Evolutionary conservation across 1,140 invertebrate species (phyloP).

Genomic region (Argopecten irradians): DNA sequence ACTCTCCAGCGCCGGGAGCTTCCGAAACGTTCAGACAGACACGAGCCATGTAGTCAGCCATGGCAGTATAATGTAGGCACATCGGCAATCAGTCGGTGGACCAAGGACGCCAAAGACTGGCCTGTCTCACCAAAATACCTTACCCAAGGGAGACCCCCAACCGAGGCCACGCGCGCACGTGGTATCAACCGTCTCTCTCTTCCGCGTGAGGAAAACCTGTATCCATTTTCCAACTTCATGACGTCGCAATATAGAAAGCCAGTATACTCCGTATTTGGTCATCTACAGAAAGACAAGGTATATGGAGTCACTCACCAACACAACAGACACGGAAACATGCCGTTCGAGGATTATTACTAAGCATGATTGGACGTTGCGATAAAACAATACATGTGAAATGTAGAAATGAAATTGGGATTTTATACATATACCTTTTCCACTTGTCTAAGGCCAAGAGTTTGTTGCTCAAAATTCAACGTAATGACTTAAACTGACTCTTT

Average conservation of each 20-base stretch:
- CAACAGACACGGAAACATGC: conserved; percentile 72
- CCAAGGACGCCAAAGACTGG: conserved; percentile 69
- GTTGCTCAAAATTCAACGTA: too few species aligned
- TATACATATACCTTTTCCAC: too few species aligned
- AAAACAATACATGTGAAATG: too few species aligned
- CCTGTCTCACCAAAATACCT: conserved; percentile 55
- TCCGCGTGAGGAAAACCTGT: conserved; percentile 66
- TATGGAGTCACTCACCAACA: conserved; percentile 74
- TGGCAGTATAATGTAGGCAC: conserved; percentile 67
- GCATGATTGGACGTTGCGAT: not conserved
- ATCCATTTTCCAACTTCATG: conserved; percentile 73
- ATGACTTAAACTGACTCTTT: too few species aligned
- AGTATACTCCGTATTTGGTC: conserved; percentile 71
- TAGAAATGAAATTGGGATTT: too few species aligned
- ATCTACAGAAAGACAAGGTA: conserved; percentile 63
- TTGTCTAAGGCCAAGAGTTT: too few species aligned
- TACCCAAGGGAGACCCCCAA: conserved; percentile 56
- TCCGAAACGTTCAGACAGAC: conserved; percentile 60
- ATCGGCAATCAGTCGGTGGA: conserved; percentile 65
- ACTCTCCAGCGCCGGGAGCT: conserved; percentile 64
- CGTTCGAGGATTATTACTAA: conserved; percentile 75
- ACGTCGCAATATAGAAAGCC: conserved; percentile 71
- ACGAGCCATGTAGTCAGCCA: conserved; percentile 66
- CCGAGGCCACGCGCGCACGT: conserved; percentile 67
- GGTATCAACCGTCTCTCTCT: conserved; percentile 65